phyloP scores from a whole-genome alignment of 2,113 vertebrate species.

The Ailurus styani region DNA sequence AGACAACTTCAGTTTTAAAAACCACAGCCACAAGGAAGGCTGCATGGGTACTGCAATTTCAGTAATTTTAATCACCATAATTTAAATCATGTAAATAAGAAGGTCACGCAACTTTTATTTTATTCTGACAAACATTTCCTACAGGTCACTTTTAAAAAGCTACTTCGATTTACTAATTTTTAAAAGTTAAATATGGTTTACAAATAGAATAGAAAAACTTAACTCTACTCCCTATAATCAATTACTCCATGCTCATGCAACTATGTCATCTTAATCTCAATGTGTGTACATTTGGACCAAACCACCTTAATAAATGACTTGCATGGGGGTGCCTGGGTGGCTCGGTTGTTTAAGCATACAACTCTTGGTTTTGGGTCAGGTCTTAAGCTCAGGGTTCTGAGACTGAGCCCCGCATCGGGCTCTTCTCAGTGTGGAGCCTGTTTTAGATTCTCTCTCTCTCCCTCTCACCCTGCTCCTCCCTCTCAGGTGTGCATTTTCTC shows the following conservation, averaged over 20 bases:
- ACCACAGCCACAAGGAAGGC: background rate
- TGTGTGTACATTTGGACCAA: background rate
- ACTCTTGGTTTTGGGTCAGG: background rate
- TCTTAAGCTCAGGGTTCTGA: background rate
- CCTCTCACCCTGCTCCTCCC: background rate
- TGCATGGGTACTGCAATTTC: background rate
- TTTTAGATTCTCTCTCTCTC: background rate
- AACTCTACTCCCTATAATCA: background rate
- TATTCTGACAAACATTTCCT: background rate
- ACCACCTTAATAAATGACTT: background rate
- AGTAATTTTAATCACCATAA: background rate
- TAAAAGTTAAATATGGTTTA: background rate
- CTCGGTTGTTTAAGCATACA: background rate
- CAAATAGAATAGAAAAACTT: background rate
- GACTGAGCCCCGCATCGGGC: background rate
- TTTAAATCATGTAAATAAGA: background rate
- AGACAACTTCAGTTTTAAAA: background rate
- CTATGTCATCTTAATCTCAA: background rate
- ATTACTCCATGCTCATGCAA: background rate
- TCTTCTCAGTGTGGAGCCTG: background rate
- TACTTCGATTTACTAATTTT: background rate
- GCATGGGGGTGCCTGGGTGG: background rate
- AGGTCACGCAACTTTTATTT: background rate
- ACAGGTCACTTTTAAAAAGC: background rate
- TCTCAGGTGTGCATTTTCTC: background rate